Percentiles rank a stretch among this genome's conserved stretches.
These are phyloP conservation scores for Amazona guildingii DNA, from an alignment of 2,113 vertebrate genomes.

Conservation along the genomic window DNA sequence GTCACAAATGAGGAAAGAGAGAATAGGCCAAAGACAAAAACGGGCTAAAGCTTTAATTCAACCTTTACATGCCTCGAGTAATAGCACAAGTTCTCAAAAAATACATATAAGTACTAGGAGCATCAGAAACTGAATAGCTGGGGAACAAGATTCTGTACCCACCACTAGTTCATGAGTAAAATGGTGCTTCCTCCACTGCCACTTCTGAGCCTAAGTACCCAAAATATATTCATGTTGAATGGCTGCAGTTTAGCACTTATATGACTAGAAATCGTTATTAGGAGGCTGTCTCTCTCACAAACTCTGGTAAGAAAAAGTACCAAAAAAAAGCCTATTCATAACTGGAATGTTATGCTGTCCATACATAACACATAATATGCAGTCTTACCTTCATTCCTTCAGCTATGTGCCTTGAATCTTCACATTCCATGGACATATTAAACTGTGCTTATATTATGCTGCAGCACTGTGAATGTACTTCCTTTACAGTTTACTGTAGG, in stretches of 20 bases:
- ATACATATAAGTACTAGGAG: neutral
- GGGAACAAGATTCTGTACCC: neutral
- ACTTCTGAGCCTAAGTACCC: neutral
- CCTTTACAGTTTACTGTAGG: neutral
- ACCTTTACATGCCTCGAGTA: rapidly evolving
- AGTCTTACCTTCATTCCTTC: neutral
- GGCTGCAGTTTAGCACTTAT: neutral
- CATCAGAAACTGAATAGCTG: neutral
- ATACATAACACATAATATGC: neutral
- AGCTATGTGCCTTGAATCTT: neutral
- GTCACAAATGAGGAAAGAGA: neutral
- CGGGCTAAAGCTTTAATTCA: neutral
- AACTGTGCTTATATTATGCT: neutral
- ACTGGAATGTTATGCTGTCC: neutral
- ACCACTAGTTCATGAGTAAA: neutral
- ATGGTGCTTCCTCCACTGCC: neutral
- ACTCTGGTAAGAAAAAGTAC: neutral
- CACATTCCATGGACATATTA: neutral
- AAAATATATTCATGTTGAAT: neutral
- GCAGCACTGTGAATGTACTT: neutral
- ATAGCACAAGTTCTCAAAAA: neutral
- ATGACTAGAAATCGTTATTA: neutral
- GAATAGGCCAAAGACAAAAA: neutral
- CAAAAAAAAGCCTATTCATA: neutral
- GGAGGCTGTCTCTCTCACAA: neutral